phyloP scores from a whole-genome alignment of 2,797 vertebrate genomes.

The Falco rusticolus region DNA sequence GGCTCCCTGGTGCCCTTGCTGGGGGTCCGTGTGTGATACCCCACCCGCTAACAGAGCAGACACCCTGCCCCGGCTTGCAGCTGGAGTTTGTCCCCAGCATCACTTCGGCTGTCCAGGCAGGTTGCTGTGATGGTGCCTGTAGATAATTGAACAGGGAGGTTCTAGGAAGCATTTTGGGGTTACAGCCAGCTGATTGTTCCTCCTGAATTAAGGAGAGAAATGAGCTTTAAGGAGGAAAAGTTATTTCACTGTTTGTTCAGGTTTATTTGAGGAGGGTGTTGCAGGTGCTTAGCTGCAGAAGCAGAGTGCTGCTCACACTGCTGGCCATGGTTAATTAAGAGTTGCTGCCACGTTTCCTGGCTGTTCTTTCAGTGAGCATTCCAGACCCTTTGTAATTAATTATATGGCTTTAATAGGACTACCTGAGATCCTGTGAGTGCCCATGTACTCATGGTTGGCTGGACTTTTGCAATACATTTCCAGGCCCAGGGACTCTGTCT shows the following conservation, averaged over 20 bases:
- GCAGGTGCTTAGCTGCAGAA: background rate
- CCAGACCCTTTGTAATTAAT: background rate
- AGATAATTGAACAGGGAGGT: background rate
- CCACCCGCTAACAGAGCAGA: background rate
- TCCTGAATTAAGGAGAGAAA: background rate
- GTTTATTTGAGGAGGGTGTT: background rate
- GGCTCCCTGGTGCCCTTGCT: rapidly evolving
- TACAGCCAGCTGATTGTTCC: background rate
- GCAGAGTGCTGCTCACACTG: background rate
- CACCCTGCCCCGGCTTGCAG: rapidly evolving
- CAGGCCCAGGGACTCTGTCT: background rate
- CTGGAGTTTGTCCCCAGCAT: background rate
- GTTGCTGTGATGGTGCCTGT: background rate
- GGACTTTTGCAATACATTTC: rapidly evolving
- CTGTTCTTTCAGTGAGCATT: background rate
- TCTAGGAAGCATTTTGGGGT: background rate
- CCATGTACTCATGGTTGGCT: rapidly evolving
- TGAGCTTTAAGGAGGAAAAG: background rate
- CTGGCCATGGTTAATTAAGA: background rate
- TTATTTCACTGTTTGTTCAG: background rate
- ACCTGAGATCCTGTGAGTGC: background rate
- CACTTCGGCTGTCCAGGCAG: rapidly evolving
- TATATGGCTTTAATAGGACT: background rate
- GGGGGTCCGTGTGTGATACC: rapidly evolving
- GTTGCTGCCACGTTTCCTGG: background rate